These are phyloP conservation scores for Megalops atlanticus DNA, from an alignment of 2,113 vertebrate genomes.

Conservation along the genomic window DNA sequence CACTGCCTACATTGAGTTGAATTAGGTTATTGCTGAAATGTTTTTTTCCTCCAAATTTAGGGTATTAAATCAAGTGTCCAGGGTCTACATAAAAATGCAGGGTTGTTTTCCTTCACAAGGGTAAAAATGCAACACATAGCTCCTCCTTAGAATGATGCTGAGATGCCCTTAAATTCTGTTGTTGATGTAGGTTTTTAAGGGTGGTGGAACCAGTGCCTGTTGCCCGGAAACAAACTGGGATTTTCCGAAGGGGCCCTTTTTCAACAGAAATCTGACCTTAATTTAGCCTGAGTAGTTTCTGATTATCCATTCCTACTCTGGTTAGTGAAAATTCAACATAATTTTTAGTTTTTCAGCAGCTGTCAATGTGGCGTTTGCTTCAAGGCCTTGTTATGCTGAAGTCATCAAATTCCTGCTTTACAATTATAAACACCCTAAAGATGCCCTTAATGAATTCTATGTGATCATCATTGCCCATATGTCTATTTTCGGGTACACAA, in stretches of 20 bases:
- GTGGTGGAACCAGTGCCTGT: not conserved
- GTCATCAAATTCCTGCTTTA: too few relatives aligned
- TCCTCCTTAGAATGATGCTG: not conserved
- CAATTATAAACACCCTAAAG: too few relatives aligned
- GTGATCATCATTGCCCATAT: not conserved
- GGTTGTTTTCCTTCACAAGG: too few relatives aligned
- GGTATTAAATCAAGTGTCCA: too few relatives aligned
- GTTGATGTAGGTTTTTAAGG: not conserved
- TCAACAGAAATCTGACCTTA: not conserved
- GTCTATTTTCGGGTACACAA: not conserved
- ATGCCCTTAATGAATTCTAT: not conserved
- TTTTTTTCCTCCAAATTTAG: not conserved
- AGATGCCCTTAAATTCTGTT: not conserved
- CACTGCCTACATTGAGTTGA: too few relatives aligned
- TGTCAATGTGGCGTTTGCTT: too few relatives aligned
- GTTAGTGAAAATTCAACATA: too few relatives aligned
- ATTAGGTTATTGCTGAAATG: not conserved
- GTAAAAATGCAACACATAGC: not conserved
- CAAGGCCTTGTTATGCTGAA: too few relatives aligned
- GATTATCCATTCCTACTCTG: too few relatives aligned
- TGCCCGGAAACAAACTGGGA: too few relatives aligned
- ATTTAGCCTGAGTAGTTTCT: not conserved
- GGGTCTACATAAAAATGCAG: too few relatives aligned
- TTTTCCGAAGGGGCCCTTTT: not conserved
- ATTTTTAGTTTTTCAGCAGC: too few relatives aligned